Base-by-base conservation (phyloP, 1,140 invertebrate species). In the Archivesica marissinica region DNA sequence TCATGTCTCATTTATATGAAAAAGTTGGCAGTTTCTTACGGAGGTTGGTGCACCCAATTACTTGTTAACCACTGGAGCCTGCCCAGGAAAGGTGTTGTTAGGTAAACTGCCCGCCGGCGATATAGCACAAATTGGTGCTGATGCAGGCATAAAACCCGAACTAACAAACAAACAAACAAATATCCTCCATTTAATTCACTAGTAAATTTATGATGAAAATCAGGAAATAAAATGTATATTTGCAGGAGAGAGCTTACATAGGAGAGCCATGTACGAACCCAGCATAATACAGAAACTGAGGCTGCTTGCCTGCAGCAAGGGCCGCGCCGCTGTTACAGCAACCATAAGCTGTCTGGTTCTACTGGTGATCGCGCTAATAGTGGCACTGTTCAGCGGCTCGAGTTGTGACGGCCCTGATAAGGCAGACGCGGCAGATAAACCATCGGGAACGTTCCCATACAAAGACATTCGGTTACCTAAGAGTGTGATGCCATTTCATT, bases 301-400 rank as follows among this genome's bases (percentile, higher is more conserved):
- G 59, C 97, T 98, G 75, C 96, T 97, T 9, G 96, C 98, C 2
- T 98, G 97, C 94, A 98, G 97, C 15, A 97, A 98, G 91, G 96
- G 97, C 84, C 95, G 96, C 87, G 97, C 97, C 33, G 95, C 97
- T 11, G 96, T 96, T 90, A 96, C 98, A 83, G 96, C 97, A 38
- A 96, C 96, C 15, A 93, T 96, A 38, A 96, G 97, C 33, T 96
- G 98, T 89, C 95, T 96, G 2, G 95, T 97, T 44, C 95, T 98
- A 86, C 96, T 98, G 89, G 94, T 96, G 70, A 96, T 97, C 88
- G 97, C 97, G 64, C 94, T 98, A 82, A 96, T 98, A 84, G 97
- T 98, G 86, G 97, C 98, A 64, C 98, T 98, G 92, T 97, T 97
- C 70, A 96, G 30, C 20, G 56, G 54, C 0, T 61, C 15, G 20